Conservation (phyloP, 2,113 vertebrate genomes). For the Glareola pratincola region DNA sequence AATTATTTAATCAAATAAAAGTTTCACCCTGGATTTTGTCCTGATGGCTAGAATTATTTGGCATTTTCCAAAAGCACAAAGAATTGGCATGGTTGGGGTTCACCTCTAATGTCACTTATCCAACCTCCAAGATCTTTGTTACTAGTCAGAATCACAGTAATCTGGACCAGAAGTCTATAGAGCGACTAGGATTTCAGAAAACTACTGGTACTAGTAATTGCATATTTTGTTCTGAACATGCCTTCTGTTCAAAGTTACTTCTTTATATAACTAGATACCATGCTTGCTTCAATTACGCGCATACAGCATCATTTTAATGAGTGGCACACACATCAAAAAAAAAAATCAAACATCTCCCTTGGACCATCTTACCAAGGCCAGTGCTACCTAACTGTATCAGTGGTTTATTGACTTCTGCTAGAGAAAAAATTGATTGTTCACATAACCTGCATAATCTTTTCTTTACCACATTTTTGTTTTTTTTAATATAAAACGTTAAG, state of each 20-base stretch:
- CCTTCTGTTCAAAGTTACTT: not conserved
- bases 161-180: rapidly evolving
- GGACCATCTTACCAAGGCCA: not conserved
- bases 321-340: not conserved
- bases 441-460: not conserved
- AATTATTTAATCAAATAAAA: not conserved
- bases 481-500: not conserved
- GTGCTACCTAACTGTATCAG: not conserved
- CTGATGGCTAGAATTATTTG: not conserved
- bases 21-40: not conserved
- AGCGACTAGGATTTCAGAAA: not conserved
- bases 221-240: not conserved
- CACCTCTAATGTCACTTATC: not conserved
- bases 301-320: not conserved
- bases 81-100: not conserved
- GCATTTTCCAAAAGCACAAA: not conserved
- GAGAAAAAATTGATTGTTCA: not conserved
- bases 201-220: not conserved
- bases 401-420: not conserved
- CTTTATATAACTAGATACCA: not conserved
- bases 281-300: not conserved
- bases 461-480: not conserved
- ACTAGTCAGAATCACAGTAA: not conserved
- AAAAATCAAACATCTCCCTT: not conserved
- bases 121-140: not conserved